Evolutionary conservation across 2,888 invertebrate species (phyloP).

Genomic region (Acrobasis suavella): DNA sequence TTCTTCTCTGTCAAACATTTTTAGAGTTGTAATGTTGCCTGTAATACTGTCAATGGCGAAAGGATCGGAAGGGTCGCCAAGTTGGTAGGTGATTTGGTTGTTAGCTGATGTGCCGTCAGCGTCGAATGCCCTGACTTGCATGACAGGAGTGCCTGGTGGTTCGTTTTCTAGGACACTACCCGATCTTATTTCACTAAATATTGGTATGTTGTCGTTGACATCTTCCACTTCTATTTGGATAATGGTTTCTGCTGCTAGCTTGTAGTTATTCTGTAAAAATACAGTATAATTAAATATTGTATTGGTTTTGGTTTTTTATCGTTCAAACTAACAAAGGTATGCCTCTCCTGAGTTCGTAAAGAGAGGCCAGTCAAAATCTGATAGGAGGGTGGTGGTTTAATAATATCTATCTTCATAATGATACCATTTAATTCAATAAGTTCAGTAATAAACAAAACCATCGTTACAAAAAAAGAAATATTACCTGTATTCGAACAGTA

Average conservation of each 20-base stretch:
- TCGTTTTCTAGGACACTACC: constrained; percentile 94
- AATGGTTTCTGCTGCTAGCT: constrained; percentile 89
- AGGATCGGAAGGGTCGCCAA: constrained; percentile 86
- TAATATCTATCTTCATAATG: neutral
- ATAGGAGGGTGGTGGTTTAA: too few relatives aligned
- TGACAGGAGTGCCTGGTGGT: constrained; percentile 90
- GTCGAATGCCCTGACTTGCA: constrained; percentile 94
- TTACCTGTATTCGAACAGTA: constrained; percentile 88
- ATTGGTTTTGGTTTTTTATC: too few relatives aligned
- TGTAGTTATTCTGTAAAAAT: constrained; percentile 86
- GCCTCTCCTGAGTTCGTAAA: too few relatives aligned
- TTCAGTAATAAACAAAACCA: neutral
- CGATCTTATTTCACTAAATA: constrained; percentile 90
- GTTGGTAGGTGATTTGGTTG: constrained; percentile 91
- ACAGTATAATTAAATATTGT: constrained; percentile 1
- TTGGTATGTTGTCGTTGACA: constrained; percentile 95
- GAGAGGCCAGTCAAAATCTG: too few relatives aligned
- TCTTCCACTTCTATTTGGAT: constrained; percentile 91
- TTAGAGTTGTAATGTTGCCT: constrained; percentile 92
- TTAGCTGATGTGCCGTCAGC: constrained; percentile 91
- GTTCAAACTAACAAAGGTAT: too few relatives aligned
- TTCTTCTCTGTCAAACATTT: constrained; percentile 93
- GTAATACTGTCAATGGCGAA: constrained; percentile 93
- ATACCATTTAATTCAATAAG: neutral
- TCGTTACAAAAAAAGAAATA: constrained; percentile 7